Evolutionary conservation across 2,888 invertebrate species (phyloP).

Genomic region (Lepetodrilus schrolli): DNA sequence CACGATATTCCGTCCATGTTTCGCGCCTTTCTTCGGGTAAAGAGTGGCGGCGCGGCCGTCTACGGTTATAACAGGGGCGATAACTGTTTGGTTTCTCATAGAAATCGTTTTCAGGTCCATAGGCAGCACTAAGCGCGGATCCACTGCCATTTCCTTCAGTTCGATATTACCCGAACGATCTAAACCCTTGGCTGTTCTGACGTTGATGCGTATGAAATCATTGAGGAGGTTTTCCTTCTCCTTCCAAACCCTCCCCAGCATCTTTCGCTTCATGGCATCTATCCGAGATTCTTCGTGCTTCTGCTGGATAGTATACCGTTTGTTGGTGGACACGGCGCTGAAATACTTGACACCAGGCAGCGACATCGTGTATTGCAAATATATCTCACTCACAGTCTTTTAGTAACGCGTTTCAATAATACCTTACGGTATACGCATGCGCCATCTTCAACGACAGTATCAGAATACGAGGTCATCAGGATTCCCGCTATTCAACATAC

Average conservation of each 20-base stretch:
- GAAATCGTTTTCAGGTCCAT: conserved; percentile 12
- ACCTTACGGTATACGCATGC: too few relatives aligned
- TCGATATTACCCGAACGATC: background rate
- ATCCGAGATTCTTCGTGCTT: background rate
- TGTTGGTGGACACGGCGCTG: conserved; percentile 31
- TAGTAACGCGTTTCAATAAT: too few relatives aligned
- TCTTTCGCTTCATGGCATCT: conserved; percentile 30
- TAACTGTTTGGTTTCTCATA: conserved; percentile 27
- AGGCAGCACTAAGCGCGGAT: conserved; percentile 30
- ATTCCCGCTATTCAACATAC: too few relatives aligned
- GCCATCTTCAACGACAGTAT: too few relatives aligned
- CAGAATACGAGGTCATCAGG: too few relatives aligned
- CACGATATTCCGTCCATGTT: conserved; percentile 12
- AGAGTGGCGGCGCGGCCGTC: conserved; percentile 28
- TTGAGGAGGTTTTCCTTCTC: conserved; percentile 36
- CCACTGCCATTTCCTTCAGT: conserved; percentile 31
- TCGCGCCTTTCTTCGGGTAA: conserved; percentile 34
- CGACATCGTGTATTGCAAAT: background rate
- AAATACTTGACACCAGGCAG: conserved; percentile 18
- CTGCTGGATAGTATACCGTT: conserved; percentile 7
- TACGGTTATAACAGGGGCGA: conserved; percentile 31
- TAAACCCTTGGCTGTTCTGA: conserved; percentile 20
- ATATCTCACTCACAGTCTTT: too few relatives aligned
- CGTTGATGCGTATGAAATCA: conserved; percentile 33
- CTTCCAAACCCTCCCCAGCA: conserved; percentile 27